These are phyloP conservation scores for Tyria jacobaeae DNA, from an alignment of 2,888 invertebrate species.

Conservation along the genomic window DNA sequence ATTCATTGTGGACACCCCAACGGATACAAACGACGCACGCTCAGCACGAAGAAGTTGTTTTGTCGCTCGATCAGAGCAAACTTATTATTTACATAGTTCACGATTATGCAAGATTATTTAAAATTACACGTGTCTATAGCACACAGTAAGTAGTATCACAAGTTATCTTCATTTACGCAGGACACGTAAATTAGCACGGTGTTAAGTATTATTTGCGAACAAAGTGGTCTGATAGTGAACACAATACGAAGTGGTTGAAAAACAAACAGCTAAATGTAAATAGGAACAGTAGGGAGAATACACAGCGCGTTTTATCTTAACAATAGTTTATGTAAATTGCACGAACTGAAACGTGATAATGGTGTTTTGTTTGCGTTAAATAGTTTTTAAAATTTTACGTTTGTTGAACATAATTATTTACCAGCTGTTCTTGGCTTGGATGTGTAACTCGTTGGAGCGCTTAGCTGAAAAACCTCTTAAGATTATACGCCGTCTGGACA, in stretches of 20 bases:
- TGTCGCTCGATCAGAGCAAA: neutral
- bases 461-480: no score
- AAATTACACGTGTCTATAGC: neutral
- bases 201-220: slow-evolving; percentile 38
- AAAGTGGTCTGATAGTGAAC: slow-evolving; percentile 21
- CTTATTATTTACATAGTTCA: neutral
- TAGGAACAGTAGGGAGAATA: slow-evolving; percentile 1
- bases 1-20: neutral
- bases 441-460: no score
- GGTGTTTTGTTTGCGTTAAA: neutral
- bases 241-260: slow-evolving; percentile 22
- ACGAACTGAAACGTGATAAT: slow-evolving; percentile 3
- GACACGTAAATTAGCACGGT: slow-evolving; percentile 22
- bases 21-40: no score
- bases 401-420: neutral
- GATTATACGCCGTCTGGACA: no score
- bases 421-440: neutral
- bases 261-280: slow-evolving; percentile 19
- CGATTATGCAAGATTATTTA: neutral
- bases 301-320: slow-evolving; percentile 5
- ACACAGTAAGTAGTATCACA: neutral
- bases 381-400: neutral
- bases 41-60: neutral
- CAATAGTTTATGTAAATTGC: slow-evolving; percentile 2
- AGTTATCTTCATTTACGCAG: slow-evolving; percentile 26